Percentiles rank a stretch among this genome's conserved stretches.
Evolutionary conservation across 2,797 vertebrate species (phyloP).

Genomic region (Salarias fasciatus): DNA sequence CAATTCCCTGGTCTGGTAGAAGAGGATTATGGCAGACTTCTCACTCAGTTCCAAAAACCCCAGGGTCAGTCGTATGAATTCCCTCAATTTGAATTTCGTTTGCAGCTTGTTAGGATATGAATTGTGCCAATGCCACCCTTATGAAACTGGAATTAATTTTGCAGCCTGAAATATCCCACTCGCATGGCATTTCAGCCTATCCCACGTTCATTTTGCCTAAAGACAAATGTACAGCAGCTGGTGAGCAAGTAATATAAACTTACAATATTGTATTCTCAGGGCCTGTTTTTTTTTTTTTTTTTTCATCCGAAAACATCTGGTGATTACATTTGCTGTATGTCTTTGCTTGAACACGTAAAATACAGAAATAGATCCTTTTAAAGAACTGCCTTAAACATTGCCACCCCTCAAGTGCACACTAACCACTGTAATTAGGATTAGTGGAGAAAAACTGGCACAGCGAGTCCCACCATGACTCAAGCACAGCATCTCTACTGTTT

Average conservation of each 20-base stretch:
- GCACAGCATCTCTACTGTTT: background rate
- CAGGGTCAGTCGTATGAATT: conserved; percentile 47
- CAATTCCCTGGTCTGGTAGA: conserved; percentile 37
- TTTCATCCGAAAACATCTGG: background rate
- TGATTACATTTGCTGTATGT: background rate
- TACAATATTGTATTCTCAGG: conserved; percentile 9
- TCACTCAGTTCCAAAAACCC: conserved; percentile 43
- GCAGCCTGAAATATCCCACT: conserved; percentile 43
- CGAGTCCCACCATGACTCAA: background rate
- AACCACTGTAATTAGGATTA: background rate
- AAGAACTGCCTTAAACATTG: background rate
- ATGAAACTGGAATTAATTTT: conserved; percentile 53
- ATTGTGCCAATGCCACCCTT: conserved; percentile 42
- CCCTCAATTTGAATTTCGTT: conserved; percentile 52
- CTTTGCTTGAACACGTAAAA: background rate
- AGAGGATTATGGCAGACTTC: conserved; percentile 49
- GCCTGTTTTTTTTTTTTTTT: background rate
- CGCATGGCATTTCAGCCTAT: conserved; percentile 31
- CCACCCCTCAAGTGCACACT: background rate
- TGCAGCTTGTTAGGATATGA: conserved; percentile 46
- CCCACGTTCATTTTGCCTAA: conserved; percentile 28
- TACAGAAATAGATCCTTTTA: too few relatives aligned
- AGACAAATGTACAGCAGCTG: conserved; percentile 44
- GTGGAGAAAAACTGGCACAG: background rate
- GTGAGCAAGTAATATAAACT: conserved; percentile 21